These are phyloP conservation scores for Halichondria panicea DNA, from an alignment of 37 sponge, comb jelly and placozoan species.

Conservation along the genomic window DNA sequence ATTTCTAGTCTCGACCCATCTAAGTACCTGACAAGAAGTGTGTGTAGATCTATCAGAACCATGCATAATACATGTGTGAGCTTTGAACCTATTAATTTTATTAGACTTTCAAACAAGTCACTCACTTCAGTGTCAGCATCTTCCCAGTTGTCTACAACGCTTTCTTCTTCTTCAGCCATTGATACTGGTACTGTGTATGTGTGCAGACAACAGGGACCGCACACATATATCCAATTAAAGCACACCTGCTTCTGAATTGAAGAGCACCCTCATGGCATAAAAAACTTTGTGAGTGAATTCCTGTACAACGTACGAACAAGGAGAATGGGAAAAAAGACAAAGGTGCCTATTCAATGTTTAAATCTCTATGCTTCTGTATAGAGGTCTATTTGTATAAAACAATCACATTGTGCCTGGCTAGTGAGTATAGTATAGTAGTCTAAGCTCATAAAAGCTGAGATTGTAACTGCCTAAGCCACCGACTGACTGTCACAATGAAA, in stretches of 20 bases:
- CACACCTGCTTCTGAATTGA: neutral
- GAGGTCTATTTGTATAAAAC: neutral
- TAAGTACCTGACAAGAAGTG: too few species aligned
- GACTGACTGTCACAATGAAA: too few species aligned
- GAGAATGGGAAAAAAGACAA: conserved; percentile 29
- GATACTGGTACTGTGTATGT: neutral
- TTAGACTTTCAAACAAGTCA: neutral
- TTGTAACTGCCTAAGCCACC: neutral
- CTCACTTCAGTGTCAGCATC: conserved; percentile 66
- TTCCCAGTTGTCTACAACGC: conserved; percentile 73
- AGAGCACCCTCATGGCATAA: neutral
- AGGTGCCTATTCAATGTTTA: neutral
- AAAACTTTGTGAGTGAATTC: neutral
- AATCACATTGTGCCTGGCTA: neutral
- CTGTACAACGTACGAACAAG: neutral
- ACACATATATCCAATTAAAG: conserved; percentile 2
- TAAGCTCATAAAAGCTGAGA: neutral
- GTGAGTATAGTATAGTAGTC: neutral
- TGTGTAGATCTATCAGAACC: too few species aligned
- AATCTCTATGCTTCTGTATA: neutral
- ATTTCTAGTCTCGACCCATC: too few species aligned
- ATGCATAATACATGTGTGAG: too few species aligned
- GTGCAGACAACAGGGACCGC: neutral
- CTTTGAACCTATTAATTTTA: neutral
- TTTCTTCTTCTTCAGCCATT: conserved; percentile 34